phyloP scores from a whole-genome alignment of 1,140 invertebrate genomes.

The Drosophila triauraria region DNA sequence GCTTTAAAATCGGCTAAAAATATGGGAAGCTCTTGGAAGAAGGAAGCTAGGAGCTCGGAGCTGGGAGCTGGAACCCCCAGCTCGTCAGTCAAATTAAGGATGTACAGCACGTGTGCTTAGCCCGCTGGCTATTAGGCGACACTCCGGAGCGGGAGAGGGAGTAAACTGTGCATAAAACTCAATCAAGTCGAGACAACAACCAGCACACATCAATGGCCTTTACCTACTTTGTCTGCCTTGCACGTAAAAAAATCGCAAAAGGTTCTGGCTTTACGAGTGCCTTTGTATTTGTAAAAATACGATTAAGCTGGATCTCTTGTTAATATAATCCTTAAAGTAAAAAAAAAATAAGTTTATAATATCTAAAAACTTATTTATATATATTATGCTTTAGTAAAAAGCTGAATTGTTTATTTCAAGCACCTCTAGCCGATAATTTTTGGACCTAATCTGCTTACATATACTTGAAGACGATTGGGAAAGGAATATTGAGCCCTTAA shows the following conservation, averaged over 20 bases:
- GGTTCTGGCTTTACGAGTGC: not conserved
- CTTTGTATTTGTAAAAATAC: too few species aligned
- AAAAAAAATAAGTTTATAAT: not conserved
- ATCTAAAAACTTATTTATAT: too few species aligned
- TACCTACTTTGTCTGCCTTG: conserved; percentile 56
- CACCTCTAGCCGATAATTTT: not conserved
- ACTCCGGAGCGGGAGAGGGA: conserved; percentile 41
- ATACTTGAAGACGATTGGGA: not conserved
- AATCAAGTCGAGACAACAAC: conserved; percentile 76
- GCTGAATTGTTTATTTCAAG: not conserved
- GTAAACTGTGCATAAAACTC: conserved; percentile 82
- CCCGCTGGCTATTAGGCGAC: conserved; percentile 73
- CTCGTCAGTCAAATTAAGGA: conserved; percentile 72
- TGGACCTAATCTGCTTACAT: not conserved
- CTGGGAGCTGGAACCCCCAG: not conserved
- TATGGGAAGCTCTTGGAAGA: conserved; percentile 4
- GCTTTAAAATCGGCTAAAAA: conserved; percentile 41
- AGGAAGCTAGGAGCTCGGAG: not conserved
- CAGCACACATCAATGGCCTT: conserved; percentile 67
- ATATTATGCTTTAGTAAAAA: too few species aligned
- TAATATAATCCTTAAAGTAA: too few species aligned
- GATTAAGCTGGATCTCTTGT: too few species aligned
- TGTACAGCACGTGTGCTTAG: conserved; percentile 68
- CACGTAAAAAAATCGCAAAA: conserved; percentile 9
- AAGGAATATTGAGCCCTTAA: too few species aligned